A percentile compares a stretch with the other conserved stretches of the same genome.
Conservation (phyloP, 2,797 vertebrate genomes). For the Anomalospiza imberbis region DNA sequence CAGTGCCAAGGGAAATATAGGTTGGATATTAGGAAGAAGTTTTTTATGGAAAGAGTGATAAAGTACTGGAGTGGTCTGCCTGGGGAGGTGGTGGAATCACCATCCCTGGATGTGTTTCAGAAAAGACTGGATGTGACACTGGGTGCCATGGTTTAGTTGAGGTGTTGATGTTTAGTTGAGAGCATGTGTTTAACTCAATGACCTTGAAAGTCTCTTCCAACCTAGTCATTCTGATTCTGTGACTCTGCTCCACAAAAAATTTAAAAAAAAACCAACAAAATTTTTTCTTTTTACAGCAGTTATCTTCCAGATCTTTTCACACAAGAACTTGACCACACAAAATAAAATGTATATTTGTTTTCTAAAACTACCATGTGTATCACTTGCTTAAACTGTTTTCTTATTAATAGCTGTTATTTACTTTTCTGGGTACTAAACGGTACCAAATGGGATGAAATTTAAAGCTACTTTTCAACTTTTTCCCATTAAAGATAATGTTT, state of each 20-base stretch:
- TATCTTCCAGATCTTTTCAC: neutral
- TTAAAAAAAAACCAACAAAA: neutral
- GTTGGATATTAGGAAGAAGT: neutral
- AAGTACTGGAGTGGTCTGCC: neutral
- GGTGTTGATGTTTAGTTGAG: neutral
- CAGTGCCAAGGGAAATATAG: rapidly evolving
- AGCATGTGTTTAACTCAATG: neutral
- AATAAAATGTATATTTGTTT: neutral
- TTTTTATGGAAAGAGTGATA: neutral
- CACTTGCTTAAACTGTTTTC: neutral
- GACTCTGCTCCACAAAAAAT: neutral
- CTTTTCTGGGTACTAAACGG: neutral
- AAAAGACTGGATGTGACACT: no score
- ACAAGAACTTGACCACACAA: neutral
- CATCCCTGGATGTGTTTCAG: neutral
- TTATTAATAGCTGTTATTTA: neutral
- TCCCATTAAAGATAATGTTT: neutral
- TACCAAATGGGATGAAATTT: neutral
- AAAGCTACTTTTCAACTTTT: neutral
- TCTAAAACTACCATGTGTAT: neutral
- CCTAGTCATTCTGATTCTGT: neutral
- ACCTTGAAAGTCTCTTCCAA: neutral
- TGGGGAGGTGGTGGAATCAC: neutral
- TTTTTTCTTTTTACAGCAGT: neutral
- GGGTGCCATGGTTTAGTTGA: neutral